Evolutionary conservation across 2,888 invertebrate genomes (phyloP).

Genomic region (Papilio protenor): DNA sequence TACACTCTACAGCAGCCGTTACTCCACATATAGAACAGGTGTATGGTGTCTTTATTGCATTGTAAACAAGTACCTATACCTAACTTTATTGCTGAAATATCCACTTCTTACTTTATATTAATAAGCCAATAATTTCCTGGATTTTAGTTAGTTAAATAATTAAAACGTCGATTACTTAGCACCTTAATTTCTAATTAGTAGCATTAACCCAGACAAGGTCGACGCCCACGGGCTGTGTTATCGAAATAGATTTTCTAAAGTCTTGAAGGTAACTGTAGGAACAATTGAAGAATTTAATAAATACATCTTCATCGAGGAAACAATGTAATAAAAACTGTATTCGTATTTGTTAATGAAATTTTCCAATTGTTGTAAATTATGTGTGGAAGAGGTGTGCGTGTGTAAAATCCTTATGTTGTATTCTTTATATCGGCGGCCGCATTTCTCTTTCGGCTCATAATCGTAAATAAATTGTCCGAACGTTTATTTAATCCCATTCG

Average conservation of each 20-base stretch:
- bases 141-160: background rate
- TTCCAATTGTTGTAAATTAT: background rate
- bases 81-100: background rate
- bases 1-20: too few relatives aligned
- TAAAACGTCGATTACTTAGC: background rate
- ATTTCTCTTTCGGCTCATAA: slow-evolving; percentile 20
- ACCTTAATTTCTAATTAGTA: background rate
- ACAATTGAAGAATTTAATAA: background rate
- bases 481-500: slow-evolving; percentile 28
- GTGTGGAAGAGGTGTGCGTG: background rate
- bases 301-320: background rate
- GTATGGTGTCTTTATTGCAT: background rate
- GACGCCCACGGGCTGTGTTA: background rate
- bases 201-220: background rate
- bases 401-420: background rate
- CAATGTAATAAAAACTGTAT: background rate
- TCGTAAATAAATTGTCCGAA: slow-evolving; percentile 31
- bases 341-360: background rate
- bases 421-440: background rate
- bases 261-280: background rate
- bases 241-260: background rate
- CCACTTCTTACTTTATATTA: background rate
- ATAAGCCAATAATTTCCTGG: background rate
- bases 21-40: too few relatives aligned
- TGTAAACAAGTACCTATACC: background rate